A percentile compares a stretch with the other conserved stretches of the same genome.
These are phyloP conservation scores for Porites lobata DNA, from an alignment of 92 coral and sea anemone species.

Conservation along the genomic window DNA sequence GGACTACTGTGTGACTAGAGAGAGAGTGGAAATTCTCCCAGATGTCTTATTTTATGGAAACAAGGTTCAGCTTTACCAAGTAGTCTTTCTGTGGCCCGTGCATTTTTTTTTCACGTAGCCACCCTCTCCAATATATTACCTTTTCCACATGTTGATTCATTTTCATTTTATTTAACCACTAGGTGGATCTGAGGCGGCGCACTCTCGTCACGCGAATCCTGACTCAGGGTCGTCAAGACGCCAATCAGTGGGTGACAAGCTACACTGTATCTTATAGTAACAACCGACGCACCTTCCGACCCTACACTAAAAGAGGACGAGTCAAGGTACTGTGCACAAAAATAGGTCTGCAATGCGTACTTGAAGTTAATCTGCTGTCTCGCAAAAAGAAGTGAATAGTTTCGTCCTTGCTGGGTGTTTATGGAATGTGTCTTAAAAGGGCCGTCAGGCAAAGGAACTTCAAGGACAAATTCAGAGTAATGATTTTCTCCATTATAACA, in stretches of 20 bases:
- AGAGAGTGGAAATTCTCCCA: no score
- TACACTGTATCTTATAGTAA: conserved; percentile 66
- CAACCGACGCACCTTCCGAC: conserved; percentile 65
- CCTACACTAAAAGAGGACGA: conserved; percentile 72
- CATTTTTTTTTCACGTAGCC: no score
- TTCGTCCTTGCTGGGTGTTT: no score
- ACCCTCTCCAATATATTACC: neutral
- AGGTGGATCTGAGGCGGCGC: conserved; percentile 49
- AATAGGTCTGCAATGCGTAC: neutral
- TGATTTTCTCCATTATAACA: no score
- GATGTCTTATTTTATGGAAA: no score
- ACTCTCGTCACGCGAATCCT: conserved; percentile 62
- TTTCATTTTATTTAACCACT: neutral
- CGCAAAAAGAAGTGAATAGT: no score
- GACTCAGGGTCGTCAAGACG: conserved; percentile 77
- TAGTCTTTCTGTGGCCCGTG: no score
- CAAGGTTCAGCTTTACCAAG: no score
- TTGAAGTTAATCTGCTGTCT: neutral
- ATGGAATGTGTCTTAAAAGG: no score
- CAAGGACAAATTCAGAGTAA: no score
- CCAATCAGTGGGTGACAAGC: conserved; percentile 78
- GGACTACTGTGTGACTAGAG: no score
- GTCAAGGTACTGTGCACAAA: conserved; percentile 47
- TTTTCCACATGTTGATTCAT: neutral
- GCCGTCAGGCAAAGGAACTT: no score